These are phyloP conservation scores for Sphenodon punctatus DNA, from an alignment of 2,797 vertebrate genomes.

Conservation along the genomic window DNA sequence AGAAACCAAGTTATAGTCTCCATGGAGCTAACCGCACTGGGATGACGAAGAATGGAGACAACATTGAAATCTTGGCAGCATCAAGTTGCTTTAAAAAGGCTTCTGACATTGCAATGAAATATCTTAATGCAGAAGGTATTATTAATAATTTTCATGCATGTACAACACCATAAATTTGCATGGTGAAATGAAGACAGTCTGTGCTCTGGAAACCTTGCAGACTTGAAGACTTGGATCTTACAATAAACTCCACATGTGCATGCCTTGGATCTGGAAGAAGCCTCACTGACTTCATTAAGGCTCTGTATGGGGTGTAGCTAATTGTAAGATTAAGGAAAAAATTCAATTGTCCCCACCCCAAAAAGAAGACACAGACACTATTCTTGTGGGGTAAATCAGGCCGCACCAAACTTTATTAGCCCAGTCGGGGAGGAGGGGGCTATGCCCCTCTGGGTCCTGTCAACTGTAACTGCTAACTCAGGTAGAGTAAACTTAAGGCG, in stretches of 20 bases:
- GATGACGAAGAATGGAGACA: background rate
- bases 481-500: too few species aligned
- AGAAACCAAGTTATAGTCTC: background rate
- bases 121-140: background rate
- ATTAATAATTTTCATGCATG: background rate
- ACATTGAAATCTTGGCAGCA: fast-evolving
- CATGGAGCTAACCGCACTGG: too few species aligned
- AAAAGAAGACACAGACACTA: too few species aligned
- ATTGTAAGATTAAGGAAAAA: background rate
- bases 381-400: too few species aligned
- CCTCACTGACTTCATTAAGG: background rate
- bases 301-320: background rate
- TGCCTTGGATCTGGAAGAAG: too few species aligned
- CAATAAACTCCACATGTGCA: background rate
- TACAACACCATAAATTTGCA: background rate
- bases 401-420: too few species aligned
- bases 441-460: too few species aligned
- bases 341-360: too few species aligned
- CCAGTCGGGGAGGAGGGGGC: too few species aligned
- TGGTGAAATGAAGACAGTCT: background rate
- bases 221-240: background rate
- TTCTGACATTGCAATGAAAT: background rate
- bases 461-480: too few species aligned
- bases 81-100: background rate
- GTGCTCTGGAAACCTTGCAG: background rate